A percentile compares a stretch with the other conserved stretches of the same genome.
These are phyloP conservation scores for Huso huso DNA, from an alignment of 2,797 vertebrate genomes.

Conservation along the genomic window DNA sequence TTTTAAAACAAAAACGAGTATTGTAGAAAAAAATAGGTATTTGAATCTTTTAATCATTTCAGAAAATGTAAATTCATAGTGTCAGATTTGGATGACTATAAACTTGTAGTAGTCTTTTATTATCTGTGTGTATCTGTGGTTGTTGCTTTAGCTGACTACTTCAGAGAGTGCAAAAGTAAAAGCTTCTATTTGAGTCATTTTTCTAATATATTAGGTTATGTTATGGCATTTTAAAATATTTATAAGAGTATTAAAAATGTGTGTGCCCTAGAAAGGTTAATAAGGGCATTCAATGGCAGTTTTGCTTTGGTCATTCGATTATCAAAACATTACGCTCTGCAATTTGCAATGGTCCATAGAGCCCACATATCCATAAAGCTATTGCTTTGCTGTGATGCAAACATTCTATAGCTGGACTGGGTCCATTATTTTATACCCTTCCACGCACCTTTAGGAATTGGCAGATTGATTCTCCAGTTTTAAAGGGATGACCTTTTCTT, in stretches of 20 bases:
- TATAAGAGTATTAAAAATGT: conserved; percentile 53
- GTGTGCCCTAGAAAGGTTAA: conserved; percentile 48
- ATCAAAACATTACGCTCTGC: conserved; percentile 43
- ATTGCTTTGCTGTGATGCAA: too few species aligned
- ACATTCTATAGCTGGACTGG: too few species aligned
- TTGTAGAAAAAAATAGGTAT: not conserved
- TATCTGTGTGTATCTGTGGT: too few species aligned
- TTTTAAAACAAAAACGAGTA: too few species aligned
- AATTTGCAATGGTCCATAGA: conserved; percentile 29
- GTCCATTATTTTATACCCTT: too few species aligned
- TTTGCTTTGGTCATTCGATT: conserved; percentile 55
- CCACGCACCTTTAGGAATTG: too few species aligned
- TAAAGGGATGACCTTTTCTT: too few species aligned
- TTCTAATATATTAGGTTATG: conserved; percentile 54
- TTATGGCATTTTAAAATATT: conserved; percentile 72
- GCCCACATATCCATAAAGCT: not conserved
- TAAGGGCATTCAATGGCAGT: conserved; percentile 47
- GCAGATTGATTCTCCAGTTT: too few species aligned
- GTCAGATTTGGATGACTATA: conserved; percentile 23
- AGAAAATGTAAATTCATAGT: conserved; percentile 26
- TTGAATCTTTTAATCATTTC: conserved; percentile 12
- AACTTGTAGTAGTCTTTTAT: conserved; percentile 4
- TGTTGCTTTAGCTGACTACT: too few species aligned
- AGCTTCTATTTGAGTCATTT: conserved; percentile 37
- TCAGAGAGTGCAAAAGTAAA: conserved; percentile 16